A percentile compares a stretch with the other conserved stretches of the same genome.
Evolutionary conservation across 2,888 invertebrate species (phyloP).

Genomic region (Thelaira solivaga): DNA sequence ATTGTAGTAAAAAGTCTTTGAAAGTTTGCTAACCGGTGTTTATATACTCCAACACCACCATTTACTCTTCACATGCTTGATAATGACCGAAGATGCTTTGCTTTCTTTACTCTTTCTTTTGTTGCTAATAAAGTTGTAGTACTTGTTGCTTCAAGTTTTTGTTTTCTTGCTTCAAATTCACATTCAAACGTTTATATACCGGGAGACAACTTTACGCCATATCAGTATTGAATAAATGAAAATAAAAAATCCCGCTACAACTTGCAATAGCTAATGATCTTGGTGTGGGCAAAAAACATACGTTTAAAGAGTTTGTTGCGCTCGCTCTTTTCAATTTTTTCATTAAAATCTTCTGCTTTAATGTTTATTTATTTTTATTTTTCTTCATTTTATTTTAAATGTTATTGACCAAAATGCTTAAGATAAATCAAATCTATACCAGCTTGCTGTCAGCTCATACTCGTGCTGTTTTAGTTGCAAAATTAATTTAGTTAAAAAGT

Average conservation of each 20-base stretch:
- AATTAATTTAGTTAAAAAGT: constrained; percentile 19
- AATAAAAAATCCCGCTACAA: constrained; percentile 6
- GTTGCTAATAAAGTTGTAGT: constrained; percentile 31
- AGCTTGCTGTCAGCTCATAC: constrained; percentile 19
- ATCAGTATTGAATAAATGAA: not conserved
- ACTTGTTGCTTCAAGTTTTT: not conserved
- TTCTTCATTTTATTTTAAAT: constrained; percentile 8
- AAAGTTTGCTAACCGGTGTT: constrained; percentile 49
- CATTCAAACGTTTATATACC: no score
- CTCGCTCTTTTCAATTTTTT: constrained; percentile 39
- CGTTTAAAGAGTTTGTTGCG: constrained; percentile 49
- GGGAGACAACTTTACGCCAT: no score
- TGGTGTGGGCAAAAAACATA: constrained; percentile 10
- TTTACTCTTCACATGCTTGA: constrained; percentile 48
- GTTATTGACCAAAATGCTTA: constrained; percentile 58
- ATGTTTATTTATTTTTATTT: not conserved
- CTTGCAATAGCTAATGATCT: constrained; percentile 11
- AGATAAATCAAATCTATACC: not conserved
- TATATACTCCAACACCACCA: not conserved
- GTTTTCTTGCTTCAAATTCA: not conserved
- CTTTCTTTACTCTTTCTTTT: constrained; percentile 55
- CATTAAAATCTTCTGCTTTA: constrained; percentile 25
- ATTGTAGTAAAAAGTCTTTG: not conserved
- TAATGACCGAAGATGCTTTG: constrained; percentile 63
- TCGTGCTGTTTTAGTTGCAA: constrained; percentile 5